Conservation (phyloP, 1,140 invertebrate genomes). For the Pogonus chalceus region DNA sequence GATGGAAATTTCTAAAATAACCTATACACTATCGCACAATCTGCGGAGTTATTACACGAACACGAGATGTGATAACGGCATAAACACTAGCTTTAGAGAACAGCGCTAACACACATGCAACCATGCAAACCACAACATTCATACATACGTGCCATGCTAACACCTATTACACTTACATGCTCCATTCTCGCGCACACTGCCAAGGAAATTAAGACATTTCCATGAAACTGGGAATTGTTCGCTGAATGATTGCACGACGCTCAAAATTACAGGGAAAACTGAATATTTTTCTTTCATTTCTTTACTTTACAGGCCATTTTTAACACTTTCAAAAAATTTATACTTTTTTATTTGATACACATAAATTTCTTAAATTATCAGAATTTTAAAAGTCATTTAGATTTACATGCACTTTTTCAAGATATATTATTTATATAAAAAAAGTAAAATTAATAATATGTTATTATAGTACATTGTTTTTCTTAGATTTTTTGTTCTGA, state of each 20-base stretch:
- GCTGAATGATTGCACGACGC: not conserved
- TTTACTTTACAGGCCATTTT: no score
- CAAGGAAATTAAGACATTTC: conserved; percentile 2
- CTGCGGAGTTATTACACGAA: conserved; percentile 19
- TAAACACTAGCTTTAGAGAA: conserved; percentile 2
- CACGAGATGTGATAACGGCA: conserved; percentile 16
- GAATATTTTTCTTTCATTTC: no score
- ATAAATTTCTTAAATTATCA: no score
- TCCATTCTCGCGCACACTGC: not conserved
- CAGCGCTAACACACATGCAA: not conserved
- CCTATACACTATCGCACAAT: conserved; percentile 14
- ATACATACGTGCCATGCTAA: not conserved
- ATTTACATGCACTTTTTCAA: no score
- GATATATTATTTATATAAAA: no score
- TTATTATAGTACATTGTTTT: no score
- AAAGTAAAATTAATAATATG: no score
- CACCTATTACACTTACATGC: not conserved
- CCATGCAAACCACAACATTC: not conserved
- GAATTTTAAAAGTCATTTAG: no score
- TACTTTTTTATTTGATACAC: no score
- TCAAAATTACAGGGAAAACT: not conserved
- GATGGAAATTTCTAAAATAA: conserved; percentile 14
- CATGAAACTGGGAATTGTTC: not conserved
- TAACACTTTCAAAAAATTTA: no score
- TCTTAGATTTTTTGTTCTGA: no score